Evolutionary conservation across 2,797 vertebrate species (phyloP), one percentile per base, ranked within the genome.

Genomic region (Scolopax bukidnonensis): DNA sequence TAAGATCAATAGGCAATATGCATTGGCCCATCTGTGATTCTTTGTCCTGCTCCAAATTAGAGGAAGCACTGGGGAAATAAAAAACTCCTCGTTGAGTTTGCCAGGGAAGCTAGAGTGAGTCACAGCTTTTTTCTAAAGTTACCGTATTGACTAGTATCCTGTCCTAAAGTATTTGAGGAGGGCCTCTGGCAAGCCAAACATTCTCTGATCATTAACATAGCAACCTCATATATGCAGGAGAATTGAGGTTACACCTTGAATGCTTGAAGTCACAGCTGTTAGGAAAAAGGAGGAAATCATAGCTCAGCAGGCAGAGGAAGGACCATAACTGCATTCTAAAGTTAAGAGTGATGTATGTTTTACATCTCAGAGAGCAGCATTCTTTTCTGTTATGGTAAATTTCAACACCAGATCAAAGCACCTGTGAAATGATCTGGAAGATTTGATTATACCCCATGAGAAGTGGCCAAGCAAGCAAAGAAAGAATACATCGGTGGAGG

Each of bases 131-230:
- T 90, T 69, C 41, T 73, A 4, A 69, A 76, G n/a, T 82, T 90
- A 30, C 13, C 54, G 1, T 64, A 24, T 60, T 85, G 73, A 88
- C 43, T 56, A 40, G 47, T 70, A 81, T 93, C 70, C 92, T 87
- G 33, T 59, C 33, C 36, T 28, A 9, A 88, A 75, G 18, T 53
- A 59, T 75, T 84, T 81, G 28, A 75, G 57, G 24, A 80, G 16
- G 5, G 43, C 67, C 38, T 68, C 48, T 84, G 63, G n/a, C 63
- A 63, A 47, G 30, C 36, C 70, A 61, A 4, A 48, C 64, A 54
- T 93, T 92, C 47, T 79, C 33, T 65, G 20, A n/a, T 61, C 40
- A 59, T 93, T 91, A 82, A 43, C 59, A 70, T 82, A 86, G n/a
- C 21, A 47, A 36, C 32, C 16, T 79, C 1, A 0, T 60, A 9